phyloP scores from a whole-genome alignment of 1,140 invertebrate genomes.

The Ladona fulva region DNA sequence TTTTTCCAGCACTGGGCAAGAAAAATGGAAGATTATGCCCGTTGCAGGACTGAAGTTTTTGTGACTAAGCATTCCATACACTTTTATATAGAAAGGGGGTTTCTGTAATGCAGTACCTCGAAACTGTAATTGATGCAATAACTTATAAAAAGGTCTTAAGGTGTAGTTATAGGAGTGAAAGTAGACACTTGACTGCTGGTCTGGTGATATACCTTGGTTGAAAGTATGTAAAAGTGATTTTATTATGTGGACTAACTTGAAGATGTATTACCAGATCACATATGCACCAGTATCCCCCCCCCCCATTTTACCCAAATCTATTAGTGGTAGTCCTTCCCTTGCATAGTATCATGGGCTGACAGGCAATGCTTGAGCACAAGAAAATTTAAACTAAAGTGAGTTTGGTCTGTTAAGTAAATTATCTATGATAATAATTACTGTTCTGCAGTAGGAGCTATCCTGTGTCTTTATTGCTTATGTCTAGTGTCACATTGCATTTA shows the following conservation, averaged over 20 bases:
- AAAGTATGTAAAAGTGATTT: constrained; percentile 12
- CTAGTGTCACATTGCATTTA: constrained; percentile 26
- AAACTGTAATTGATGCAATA: constrained; percentile 26
- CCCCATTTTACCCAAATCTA: constrained; percentile 17
- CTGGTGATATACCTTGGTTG: constrained; percentile 14
- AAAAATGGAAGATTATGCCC: constrained; percentile 7
- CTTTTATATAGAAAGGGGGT: constrained; percentile 26
- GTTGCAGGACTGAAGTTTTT: constrained; percentile 24
- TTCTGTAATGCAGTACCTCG: constrained; percentile 24
- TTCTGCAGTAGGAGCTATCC: constrained; percentile 16
- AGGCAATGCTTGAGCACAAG: constrained; percentile 25
- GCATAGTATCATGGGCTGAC: constrained; percentile 24
- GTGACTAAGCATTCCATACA: constrained; percentile 26
- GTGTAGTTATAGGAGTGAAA: constrained; percentile 24
- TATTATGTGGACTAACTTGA: constrained; percentile 8
- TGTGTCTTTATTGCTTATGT: constrained; percentile 25
- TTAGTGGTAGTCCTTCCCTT: constrained; percentile 23
- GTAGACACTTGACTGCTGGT: constrained; percentile 21
- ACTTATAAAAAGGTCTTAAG: constrained; percentile 23
- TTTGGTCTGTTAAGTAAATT: constrained; percentile 25
- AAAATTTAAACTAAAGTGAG: constrained; percentile 24
- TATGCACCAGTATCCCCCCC: constrained; percentile 22
- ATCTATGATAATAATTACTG: constrained; percentile 22
- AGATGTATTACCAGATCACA: constrained; percentile 10
- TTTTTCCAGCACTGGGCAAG: constrained; percentile 23